Conservation (phyloP, 2,888 invertebrate genomes). For the Tachina grossa region DNA sequence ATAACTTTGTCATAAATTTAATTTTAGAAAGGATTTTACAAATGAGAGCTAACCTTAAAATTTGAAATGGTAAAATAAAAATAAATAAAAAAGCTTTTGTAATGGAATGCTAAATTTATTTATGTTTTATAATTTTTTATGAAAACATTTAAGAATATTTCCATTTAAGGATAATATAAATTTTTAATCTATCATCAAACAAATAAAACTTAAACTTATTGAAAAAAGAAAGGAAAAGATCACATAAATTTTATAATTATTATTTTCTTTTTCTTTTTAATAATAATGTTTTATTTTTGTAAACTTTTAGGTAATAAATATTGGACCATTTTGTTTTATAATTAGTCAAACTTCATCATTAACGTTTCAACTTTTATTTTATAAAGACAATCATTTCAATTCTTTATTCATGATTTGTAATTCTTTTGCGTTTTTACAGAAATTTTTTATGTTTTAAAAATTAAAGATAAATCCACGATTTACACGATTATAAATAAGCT, state of each 20-base stretch:
- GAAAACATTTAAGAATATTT: constrained; percentile 43
- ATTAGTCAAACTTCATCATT: constrained; percentile 51
- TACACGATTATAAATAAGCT: constrained; percentile 58
- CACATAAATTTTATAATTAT: constrained; percentile 52
- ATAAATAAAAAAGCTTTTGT: background rate
- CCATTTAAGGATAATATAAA: constrained; percentile 53
- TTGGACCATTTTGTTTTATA: constrained; percentile 66
- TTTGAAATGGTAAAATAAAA: background rate
- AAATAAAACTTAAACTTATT: constrained; percentile 35
- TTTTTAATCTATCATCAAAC: constrained; percentile 61
- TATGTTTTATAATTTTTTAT: constrained; percentile 38
- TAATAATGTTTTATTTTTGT: constrained; percentile 11
- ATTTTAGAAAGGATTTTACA: too few species aligned
- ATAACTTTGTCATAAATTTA: too few species aligned
- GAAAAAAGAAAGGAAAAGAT: constrained; percentile 42
- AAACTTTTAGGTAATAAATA: constrained; percentile 63
- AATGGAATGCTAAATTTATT: constrained; percentile 65
- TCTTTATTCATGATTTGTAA: constrained; percentile 38
- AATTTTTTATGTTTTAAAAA: constrained; percentile 17
- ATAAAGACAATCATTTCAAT: constrained; percentile 19
- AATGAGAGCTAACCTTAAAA: background rate
- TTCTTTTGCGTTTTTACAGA: constrained; percentile 42
- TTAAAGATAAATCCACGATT: constrained; percentile 58
- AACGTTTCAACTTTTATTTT: constrained; percentile 10
- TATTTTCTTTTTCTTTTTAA: constrained; percentile 29